Conservation (phyloP, 2,113 vertebrate species). For the Microcebus ravelobensis region DNA sequence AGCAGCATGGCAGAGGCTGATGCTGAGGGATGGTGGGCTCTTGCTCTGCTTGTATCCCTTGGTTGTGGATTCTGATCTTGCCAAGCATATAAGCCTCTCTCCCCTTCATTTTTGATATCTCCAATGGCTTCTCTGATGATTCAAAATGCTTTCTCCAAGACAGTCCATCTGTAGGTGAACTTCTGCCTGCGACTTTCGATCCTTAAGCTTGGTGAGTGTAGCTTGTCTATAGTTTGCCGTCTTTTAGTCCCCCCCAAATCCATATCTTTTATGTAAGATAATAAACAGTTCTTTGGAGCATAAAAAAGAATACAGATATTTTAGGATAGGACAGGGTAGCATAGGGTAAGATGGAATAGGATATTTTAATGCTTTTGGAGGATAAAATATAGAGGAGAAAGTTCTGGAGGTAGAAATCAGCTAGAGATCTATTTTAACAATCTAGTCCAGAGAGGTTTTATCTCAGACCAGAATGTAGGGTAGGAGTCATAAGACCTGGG, state of each 20-base stretch:
- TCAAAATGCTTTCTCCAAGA: too few relatives aligned
- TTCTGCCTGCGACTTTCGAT: too few relatives aligned
- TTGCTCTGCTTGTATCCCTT: too few relatives aligned
- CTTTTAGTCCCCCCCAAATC: accelerated
- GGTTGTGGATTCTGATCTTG: too few relatives aligned
- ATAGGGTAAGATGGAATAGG: background rate
- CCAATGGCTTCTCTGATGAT: too few relatives aligned
- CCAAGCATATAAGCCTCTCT: too few relatives aligned
- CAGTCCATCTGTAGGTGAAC: too few relatives aligned
- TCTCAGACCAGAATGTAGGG: background rate
- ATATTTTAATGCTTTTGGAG: background rate
- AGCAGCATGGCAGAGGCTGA: too few relatives aligned
- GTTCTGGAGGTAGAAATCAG: background rate
- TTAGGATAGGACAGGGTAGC: background rate
- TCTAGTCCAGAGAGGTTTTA: background rate
- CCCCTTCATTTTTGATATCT: too few relatives aligned
- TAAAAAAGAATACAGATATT: background rate
- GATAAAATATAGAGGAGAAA: background rate
- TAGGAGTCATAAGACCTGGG: background rate
- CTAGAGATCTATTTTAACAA: background rate
- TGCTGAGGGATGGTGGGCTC: too few relatives aligned
- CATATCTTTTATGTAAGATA: background rate
- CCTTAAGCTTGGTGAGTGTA: too few relatives aligned
- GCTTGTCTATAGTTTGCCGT: too few relatives aligned
- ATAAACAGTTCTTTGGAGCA: background rate